These are phyloP conservation scores for Eriocheir sinensis DNA, from an alignment of 1,140 invertebrate species.

Conservation along the genomic window DNA sequence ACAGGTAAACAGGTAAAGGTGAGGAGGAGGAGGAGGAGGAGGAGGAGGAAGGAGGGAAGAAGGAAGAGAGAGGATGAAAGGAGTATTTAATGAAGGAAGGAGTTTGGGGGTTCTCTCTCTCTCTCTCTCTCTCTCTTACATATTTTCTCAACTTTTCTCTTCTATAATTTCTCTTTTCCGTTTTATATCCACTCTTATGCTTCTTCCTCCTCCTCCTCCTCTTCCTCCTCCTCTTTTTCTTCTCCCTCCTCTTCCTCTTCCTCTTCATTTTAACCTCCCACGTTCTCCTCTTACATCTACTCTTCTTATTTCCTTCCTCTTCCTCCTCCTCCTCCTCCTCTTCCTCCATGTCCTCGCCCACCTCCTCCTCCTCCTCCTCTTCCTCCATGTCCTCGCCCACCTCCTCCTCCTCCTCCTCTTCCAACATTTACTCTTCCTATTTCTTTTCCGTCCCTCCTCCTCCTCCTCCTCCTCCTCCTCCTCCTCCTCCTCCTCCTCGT, in stretches of 20 bases:
- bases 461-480: conserved; percentile 14
- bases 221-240: background rate
- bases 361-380: too few relatives aligned
- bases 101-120: too few relatives aligned
- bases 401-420: too few relatives aligned
- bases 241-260: background rate
- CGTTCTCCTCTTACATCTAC: background rate
- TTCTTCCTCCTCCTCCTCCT: background rate
- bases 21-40: too few relatives aligned
- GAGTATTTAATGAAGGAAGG: too few relatives aligned
- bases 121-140: too few relatives aligned
- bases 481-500: background rate
- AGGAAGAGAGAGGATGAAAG: too few relatives aligned
- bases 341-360: background rate
- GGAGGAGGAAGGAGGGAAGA: too few relatives aligned
- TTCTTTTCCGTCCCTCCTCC: too few relatives aligned
- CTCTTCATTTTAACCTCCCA: background rate
- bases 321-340: background rate
- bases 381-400: too few relatives aligned
- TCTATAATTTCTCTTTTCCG: background rate
- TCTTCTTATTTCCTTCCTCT: background rate
- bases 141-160: background rate
- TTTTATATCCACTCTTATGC: background rate
- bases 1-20: too few relatives aligned
- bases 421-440: background rate